phyloP scores from a whole-genome alignment of 2,888 invertebrate species.

The Syritta pipiens region DNA sequence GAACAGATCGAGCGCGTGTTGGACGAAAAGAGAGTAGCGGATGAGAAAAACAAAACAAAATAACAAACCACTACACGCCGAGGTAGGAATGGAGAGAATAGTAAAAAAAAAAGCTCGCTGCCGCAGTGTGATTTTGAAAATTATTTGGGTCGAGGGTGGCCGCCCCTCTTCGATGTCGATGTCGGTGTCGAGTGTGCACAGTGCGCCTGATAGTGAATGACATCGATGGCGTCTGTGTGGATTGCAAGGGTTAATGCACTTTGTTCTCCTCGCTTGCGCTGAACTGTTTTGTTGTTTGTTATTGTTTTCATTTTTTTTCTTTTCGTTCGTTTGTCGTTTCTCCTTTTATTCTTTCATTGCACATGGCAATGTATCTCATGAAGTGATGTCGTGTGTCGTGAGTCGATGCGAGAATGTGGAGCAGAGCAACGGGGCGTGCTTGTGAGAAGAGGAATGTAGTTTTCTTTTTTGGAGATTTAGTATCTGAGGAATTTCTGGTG shows the following conservation, averaged over 20 bases:
- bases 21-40: constrained; percentile 18
- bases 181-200: constrained; percentile 4
- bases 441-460: too few species aligned
- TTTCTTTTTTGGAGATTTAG: too few species aligned
- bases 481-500: too few species aligned
- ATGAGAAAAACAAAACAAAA: constrained; percentile 3
- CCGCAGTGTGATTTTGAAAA: constrained; percentile 8
- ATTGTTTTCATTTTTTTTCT: constrained; percentile 9
- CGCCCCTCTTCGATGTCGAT: constrained; percentile 13
- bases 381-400: too few species aligned
- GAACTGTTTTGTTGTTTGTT: constrained; percentile 7
- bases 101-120: constrained; percentile 42
- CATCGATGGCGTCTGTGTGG: background rate
- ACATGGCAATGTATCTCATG: constrained; percentile 25
- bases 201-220: constrained; percentile 17
- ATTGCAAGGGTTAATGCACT: constrained; percentile 57
- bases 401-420: too few species aligned
- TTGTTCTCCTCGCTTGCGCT: background rate
- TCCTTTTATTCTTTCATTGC: constrained; percentile 7
- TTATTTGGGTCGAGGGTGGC: constrained; percentile 48
- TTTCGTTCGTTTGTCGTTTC: too few species aligned
- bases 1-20: background rate
- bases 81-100: constrained; percentile 16
- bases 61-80: constrained; percentile 22
- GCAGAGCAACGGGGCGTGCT: too few species aligned